Percentiles rank a stretch among this genome's conserved stretches.
These are phyloP conservation scores for Coleophora deauratella DNA, from an alignment of 2,888 invertebrate genomes.

Conservation along the genomic window DNA sequence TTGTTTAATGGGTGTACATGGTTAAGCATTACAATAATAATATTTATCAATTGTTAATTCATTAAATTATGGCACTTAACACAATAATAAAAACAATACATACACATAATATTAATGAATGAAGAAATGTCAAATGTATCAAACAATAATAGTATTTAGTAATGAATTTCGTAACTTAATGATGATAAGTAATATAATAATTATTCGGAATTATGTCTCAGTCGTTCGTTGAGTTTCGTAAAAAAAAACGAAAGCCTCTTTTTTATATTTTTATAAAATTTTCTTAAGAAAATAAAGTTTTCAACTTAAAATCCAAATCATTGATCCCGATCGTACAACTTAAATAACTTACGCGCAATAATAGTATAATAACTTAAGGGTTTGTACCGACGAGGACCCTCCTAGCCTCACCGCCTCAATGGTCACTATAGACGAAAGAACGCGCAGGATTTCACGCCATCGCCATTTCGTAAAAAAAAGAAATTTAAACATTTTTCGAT, in stretches of 20 bases:
- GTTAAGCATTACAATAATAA: slow-evolving; percentile 71
- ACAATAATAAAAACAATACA: slow-evolving; percentile 63
- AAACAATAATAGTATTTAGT: slow-evolving; percentile 23
- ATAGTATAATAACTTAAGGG: slow-evolving; percentile 56
- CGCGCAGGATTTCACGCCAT: slow-evolving; percentile 64
- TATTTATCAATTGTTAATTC: slow-evolving; percentile 71
- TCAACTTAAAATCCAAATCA: slow-evolving; percentile 57
- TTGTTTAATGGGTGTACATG: slow-evolving; percentile 73
- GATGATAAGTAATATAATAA: slow-evolving; percentile 23
- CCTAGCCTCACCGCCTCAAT: slow-evolving; percentile 40
- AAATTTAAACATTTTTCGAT: slow-evolving; percentile 53
- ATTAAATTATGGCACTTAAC: slow-evolving; percentile 74
- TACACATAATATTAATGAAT: slow-evolving; percentile 37
- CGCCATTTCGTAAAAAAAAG: too few relatives aligned
- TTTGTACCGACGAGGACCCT: slow-evolving; percentile 69
- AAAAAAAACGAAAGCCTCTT: slow-evolving; percentile 52
- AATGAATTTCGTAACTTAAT: slow-evolving; percentile 45
- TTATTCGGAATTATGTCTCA: slow-evolving; percentile 69
- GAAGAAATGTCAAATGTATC: slow-evolving; percentile 50
- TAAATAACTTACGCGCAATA: slow-evolving; percentile 50
- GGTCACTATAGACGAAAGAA: slow-evolving; percentile 49
- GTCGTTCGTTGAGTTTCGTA: slow-evolving; percentile 69
- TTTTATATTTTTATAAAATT: slow-evolving; percentile 40
- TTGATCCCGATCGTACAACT: slow-evolving; percentile 69
- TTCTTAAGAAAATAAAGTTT: slow-evolving; percentile 62